Conservation (phyloP, 2,113 vertebrate species). For the Hypomesus transpacificus region DNA sequence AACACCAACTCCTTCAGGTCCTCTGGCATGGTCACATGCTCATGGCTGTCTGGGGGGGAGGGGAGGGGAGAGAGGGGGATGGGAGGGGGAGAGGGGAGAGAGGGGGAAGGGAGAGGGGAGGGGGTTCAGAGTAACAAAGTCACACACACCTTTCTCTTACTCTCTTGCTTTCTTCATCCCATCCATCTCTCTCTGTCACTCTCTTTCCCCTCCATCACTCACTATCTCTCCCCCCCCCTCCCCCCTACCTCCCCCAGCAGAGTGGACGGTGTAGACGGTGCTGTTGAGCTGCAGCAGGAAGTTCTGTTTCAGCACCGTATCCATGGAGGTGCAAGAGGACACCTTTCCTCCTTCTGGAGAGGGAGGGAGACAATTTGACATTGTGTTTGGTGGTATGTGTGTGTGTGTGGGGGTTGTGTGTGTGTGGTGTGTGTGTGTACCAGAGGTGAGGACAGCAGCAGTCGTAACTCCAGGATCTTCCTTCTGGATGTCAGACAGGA, state of each 20-base stretch:
- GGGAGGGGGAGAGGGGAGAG: background rate
- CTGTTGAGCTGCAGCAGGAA: too few relatives aligned
- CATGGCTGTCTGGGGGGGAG: background rate
- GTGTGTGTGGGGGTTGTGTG: background rate
- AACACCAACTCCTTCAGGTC: conserved; percentile 74
- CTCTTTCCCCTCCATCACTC: too few relatives aligned
- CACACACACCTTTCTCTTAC: too few relatives aligned
- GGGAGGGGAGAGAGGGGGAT: background rate
- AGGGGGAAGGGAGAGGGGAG: background rate
- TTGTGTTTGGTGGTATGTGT: background rate
- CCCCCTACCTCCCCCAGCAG: background rate
- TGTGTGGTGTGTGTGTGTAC: conserved; percentile 44
- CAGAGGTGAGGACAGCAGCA: conserved; percentile 59
- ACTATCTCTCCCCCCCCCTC: too few relatives aligned
- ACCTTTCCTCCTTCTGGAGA: too few relatives aligned
- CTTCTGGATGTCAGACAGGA: conserved; percentile 68
- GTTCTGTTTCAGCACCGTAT: too few relatives aligned
- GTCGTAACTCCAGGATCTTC: conserved; percentile 74
- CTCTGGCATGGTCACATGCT: conserved; percentile 60
- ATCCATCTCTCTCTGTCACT: too few relatives aligned
- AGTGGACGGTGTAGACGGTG: background rate
- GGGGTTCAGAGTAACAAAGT: background rate
- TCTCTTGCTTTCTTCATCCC: too few relatives aligned
- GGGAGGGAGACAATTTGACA: background rate
- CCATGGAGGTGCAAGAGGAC: too few relatives aligned